A percentile compares a stretch with the other conserved stretches of the same genome.
Conservation (phyloP, 2,113 vertebrate species). For the Gopherus flavomarginatus region DNA sequence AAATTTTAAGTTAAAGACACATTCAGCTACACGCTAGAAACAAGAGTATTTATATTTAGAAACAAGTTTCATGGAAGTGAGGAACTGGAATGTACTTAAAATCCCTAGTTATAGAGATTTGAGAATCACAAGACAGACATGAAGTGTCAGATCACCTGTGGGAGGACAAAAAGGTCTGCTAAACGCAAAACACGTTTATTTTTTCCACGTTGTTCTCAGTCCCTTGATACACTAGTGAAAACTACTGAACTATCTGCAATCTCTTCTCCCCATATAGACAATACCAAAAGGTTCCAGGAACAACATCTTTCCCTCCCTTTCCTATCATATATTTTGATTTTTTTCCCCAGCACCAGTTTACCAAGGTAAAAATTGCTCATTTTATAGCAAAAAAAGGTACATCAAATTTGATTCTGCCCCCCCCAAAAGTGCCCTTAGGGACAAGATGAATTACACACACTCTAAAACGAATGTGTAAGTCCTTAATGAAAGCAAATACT, state of each 20-base stretch:
- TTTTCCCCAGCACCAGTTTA: background rate
- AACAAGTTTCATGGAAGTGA: background rate
- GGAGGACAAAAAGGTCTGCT: background rate
- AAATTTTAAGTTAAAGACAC: background rate
- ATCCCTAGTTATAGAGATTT: background rate
- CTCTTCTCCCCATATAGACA: background rate
- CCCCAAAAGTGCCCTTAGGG: background rate
- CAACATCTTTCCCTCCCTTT: background rate
- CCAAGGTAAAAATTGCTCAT: background rate
- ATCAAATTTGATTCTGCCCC: background rate
- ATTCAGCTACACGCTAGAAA: background rate
- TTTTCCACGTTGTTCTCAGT: background rate
- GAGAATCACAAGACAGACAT: background rate
- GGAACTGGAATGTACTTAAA: background rate
- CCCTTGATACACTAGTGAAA: background rate
- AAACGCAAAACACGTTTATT: background rate
- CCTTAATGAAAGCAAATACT: conserved; percentile 36
- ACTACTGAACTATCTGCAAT: rapidly evolving
- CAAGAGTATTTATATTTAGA: background rate
- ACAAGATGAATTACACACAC: background rate
- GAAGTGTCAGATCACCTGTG: background rate
- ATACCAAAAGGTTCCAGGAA: background rate
- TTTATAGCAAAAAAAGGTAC: conserved; percentile 9
- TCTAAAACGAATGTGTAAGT: background rate
- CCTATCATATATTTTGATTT: background rate